Base-by-base conservation (phyloP, 2,797 vertebrate species). In the Tympanoctomys barrerae region DNA sequence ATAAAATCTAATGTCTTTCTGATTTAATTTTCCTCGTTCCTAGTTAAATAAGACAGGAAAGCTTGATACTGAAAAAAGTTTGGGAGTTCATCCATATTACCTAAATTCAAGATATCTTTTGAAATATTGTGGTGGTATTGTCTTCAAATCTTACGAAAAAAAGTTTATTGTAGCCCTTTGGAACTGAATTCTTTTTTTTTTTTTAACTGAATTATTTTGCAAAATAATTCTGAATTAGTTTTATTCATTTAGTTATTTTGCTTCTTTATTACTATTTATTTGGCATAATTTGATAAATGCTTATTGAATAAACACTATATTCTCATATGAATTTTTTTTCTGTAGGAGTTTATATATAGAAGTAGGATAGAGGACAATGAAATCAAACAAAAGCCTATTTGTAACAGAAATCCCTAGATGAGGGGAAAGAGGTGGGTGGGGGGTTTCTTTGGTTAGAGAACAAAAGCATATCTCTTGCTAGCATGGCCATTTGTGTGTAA, bases 131-230 rank as follows among this genome's bases (percentile, higher is more conserved):
- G 21, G 39, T 21, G 46, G 39, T 64, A 59, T 61, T 91, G 11
- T 13, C 36, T 80, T 89, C 16, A 86, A 33, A 68, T 66, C 75
- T 85, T 88, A 94, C 19, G 22, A 24, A 81, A 49, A 42, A 91
- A 57, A 4, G 13, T 24, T 75, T 80, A 92, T 39, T 31, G 3
- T 83, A 54, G 10, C 64, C 13, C 11, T 83, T 84, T 21, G 36
- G 13, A 52, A 77, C 36, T 57, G 5, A 91, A 57, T 89, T 79
- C 78, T 42, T 91, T n/a, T n/a, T n/a, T n/a, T 96, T 89, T 42
- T 42, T 42, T 42, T 12, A 52, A 77, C 36, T 57, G 5, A 91
- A 57, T 89, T 78, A 71, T 42, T 91, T 96, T 89, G 31, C 46
- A 88, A 61, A 83, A 87, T 71, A 90, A 49, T 82, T 92, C 21